Base-by-base conservation (phyloP, 2,797 vertebrate genomes). In the Acanthornis magna region DNA sequence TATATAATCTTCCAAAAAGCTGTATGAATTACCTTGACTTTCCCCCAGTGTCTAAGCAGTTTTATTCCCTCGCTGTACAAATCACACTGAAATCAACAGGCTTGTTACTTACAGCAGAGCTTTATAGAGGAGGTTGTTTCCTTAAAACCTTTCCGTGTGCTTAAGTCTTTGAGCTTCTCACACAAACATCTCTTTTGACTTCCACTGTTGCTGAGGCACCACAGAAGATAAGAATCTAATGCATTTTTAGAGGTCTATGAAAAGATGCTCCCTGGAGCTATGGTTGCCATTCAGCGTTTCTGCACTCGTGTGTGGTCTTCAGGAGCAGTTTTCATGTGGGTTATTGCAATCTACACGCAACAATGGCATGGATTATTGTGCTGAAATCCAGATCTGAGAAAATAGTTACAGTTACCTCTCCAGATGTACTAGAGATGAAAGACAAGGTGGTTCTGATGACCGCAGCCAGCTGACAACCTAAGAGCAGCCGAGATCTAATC, bases 241-340 rank as follows among this genome's bases (percentile, higher is more conserved):
- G 88, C 55, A 51, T 85, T 95, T 93, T 96, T 88, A 92, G 91
- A 96, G 58, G 42, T 91, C 73, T 91, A 16, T 92, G 71, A 88
- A 76, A 93, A 96, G 83, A 90, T 86, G 80, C 80, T 88, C 74
- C 85, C 91, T 85, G 71, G 61, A 95, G 93, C 87, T 86, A 57
- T 1, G 2, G 50, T 79, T 93, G 74, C 80, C 85, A 79, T 92
- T 93, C 82, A 90, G 55, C 48, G 91, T 63, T 78, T 94, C 74
- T 94, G 71, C 45, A 25, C 86, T 82, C 4, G 19, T 94, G 91
- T 88, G 94, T 96, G 94, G 95, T 96, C 94, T 78, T 82, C 76
- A 89, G 82, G 60, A 93, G 63, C 57, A 86, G 73, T 90, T 70
- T 88, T 93, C 63, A 82, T 91, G 77, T 96, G 89, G 91, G 67